Evolutionary conservation across 2,888 invertebrate genomes (phyloP), one percentile per base, ranked within the genome.

Genomic region (Brachypterus glaber): DNA sequence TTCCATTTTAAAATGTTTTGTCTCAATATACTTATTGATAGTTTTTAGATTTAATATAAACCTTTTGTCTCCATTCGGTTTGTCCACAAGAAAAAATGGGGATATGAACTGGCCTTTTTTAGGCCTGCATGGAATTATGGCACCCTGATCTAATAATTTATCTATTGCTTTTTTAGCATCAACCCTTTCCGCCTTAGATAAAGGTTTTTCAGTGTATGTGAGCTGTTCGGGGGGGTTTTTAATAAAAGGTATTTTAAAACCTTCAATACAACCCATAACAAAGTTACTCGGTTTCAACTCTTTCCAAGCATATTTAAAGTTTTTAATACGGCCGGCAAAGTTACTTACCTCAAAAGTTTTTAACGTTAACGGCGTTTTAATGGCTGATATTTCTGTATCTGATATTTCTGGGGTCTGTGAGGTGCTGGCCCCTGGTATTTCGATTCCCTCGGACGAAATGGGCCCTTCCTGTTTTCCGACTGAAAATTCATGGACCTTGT

Each of bases 1-100:
- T 33, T 54, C 49, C 36, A 51, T 42, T 37, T 56, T 54, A 35
- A 55, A 54, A 41, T 55, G 51, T 3, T 41, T 21, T 5, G 44
- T 39, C 26, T 21, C 14, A 21, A 55, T 26, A 39, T 40, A 52
- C 17, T 36, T 30, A 33, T 54, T 53, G 9, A 53, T 25, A 2
- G 31, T 25, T 40, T 50, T 53, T 27, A 51, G 33, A 33, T 48
- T 47, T 32, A 48, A 36, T 31, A 47, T 48, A 32, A 47, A 46
- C 2, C 45, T 35, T 18, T 38, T 37, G 17, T 12, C 24, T 4
- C 44, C 46, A 33, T 42, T 33, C 2, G 34, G 29, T 37, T 41
- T 47, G 9, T 41, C 18, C 2, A 39, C 38, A 8, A 45, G 21
- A 34, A 43, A 47, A 9, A 37, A 14, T 13, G 5, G 13, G n/a